These are phyloP conservation scores for Eupithecia vulgata DNA, from an alignment of 2,888 invertebrate genomes.

Conservation along the genomic window DNA sequence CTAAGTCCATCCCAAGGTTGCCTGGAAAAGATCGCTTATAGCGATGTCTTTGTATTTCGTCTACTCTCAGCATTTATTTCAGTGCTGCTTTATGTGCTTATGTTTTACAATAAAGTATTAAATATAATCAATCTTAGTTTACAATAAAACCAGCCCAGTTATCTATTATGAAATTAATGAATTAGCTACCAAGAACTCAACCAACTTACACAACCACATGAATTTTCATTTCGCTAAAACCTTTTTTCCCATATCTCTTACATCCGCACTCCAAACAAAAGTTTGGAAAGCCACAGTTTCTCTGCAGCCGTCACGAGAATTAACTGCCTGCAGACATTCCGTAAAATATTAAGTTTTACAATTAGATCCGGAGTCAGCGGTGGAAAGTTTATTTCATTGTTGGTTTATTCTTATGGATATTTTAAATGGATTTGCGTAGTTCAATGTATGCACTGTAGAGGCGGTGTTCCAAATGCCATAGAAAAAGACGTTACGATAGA, in stretches of 20 bases:
- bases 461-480: not conserved
- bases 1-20: no score
- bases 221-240: slow-evolving; percentile 14
- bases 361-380: not conserved
- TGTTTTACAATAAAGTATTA: no score
- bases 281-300: slow-evolving; percentile 30
- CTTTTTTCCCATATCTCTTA: slow-evolving; percentile 5
- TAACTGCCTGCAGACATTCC: slow-evolving; percentile 28
- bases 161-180: not conserved
- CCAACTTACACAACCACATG: not conserved
- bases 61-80: no score
- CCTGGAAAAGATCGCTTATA: no score
- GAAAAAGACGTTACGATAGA: no score
- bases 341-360: slow-evolving; percentile 37
- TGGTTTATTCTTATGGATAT: not conserved
- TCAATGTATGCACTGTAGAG: not conserved
- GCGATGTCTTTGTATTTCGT: no score
- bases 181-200: not conserved
- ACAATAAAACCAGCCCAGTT: no score
- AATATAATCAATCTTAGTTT: no score
- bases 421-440: not conserved
- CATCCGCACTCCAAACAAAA: slow-evolving; percentile 20
- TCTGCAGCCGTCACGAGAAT: slow-evolving; percentile 32
- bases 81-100: no score
- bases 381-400: not conserved